A percentile compares a stretch with the other conserved stretches of the same genome.
Evolutionary conservation across 2,113 vertebrate species (phyloP).

Genomic region (Lanius collurio): DNA sequence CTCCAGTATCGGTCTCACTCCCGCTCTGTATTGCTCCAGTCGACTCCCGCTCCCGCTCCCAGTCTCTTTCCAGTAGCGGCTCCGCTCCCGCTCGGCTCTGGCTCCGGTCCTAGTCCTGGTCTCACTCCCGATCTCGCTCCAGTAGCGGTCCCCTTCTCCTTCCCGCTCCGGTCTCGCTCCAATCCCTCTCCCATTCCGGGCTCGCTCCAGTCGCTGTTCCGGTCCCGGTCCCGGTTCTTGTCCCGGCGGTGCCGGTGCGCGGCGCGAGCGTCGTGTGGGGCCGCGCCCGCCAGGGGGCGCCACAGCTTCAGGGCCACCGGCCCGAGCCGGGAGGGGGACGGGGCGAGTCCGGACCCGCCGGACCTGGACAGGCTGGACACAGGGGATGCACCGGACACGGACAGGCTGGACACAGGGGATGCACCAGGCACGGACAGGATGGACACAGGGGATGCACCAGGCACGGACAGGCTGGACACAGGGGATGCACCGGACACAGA

Average conservation of each 20-base stretch:
- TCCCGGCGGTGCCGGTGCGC: background rate
- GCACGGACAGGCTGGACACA: too few relatives aligned
- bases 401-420: background rate
- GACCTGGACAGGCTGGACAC: background rate
- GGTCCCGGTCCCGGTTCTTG: background rate
- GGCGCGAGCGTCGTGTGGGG: background rate
- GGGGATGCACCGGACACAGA: rapidly evolving
- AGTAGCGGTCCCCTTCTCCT: background rate
- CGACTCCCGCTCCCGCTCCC: background rate
- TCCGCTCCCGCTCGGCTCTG: background rate
- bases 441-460: background rate
- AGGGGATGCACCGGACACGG: rapidly evolving
- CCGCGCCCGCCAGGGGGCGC: background rate
- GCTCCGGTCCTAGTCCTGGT: background rate
- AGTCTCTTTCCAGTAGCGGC: background rate
- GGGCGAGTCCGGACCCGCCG: background rate
- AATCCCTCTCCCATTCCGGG: background rate
- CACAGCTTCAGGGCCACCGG: background rate
- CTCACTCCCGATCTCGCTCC: background rate
- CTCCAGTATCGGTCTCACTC: background rate
- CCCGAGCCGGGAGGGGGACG: background rate
- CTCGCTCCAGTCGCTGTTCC: background rate
- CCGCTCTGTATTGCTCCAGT: background rate
- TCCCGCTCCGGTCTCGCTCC: background rate
- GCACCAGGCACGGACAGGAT: rapidly evolving